Evolutionary conservation across 2,888 invertebrate genomes (phyloP).

Genomic region (Idaea biselata): DNA sequence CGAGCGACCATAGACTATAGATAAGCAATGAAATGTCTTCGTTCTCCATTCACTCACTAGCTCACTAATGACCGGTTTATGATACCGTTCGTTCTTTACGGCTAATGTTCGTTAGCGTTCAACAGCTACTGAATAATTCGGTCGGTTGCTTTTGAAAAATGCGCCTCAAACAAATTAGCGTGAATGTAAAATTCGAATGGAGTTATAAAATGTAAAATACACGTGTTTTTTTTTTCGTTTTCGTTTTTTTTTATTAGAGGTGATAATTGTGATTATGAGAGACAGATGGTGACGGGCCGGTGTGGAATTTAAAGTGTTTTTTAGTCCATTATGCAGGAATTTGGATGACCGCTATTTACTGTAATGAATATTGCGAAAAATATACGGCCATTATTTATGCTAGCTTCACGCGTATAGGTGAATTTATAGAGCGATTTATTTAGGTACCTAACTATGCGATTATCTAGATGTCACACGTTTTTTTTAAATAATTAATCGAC

Average conservation of each 20-base stretch:
- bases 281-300: conserved; percentile 51
- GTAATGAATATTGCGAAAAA: conserved; percentile 46
- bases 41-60: conserved; percentile 64
- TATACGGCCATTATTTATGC: conserved; percentile 3
- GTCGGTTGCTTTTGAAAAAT: conserved; percentile 71
- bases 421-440: neutral
- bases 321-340: conserved; percentile 38
- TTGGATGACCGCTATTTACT: conserved; percentile 26
- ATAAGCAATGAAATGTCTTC: conserved; percentile 63
- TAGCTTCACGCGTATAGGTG: neutral
- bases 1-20: conserved; percentile 47
- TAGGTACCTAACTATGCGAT: neutral
- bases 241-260: conserved; percentile 64
- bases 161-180: conserved; percentile 76
- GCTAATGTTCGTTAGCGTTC: conserved; percentile 72
- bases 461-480: too few relatives aligned
- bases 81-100: conserved; percentile 56
- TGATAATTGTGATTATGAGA: conserved; percentile 79
- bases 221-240: conserved; percentile 64
- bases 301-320: conserved; percentile 67
- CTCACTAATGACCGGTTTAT: conserved; percentile 64
- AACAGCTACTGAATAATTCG: conserved; percentile 77
- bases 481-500: too few relatives aligned
- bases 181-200: conserved; percentile 76
- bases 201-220: conserved; percentile 59